Evolutionary conservation across 2,113 vertebrate genomes (phyloP), one percentile per base, ranked within the genome.

Genomic region (Microcebus murinus): DNA sequence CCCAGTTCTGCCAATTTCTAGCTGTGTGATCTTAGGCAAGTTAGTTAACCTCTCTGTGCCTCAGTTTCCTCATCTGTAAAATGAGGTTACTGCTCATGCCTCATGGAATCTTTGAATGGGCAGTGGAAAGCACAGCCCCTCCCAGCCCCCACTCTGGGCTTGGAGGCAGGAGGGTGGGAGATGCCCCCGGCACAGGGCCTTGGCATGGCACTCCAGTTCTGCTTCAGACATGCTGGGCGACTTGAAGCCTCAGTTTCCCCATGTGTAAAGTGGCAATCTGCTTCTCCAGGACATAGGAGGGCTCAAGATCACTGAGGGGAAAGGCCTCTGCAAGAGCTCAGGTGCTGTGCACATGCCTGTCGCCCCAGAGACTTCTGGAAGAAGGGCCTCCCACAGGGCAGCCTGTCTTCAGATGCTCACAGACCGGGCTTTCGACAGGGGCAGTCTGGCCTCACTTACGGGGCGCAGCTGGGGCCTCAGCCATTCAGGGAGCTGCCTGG

Each of bases 161-260:
- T 23, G 50, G 77, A 68, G 77, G 59, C 68, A 73, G 65, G 45
- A 50, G 68, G 68, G 34, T 11, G 6, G 39, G 77, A 52, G 77
- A 36, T 3, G 48, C 3, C 1, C 4, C 8, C 0, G 1, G 79
- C 12, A n/a, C 36, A 25, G 34, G 23, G 45, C 14, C 4, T 84
- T 36, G 50, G 36, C n/a, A 9, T 27, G 29, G 77, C 12, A 67
- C 25, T 68, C 84, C 48, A 27, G 13, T 11, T 77, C 59, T 7
- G 68, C 34, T 31, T 42, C 18, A 27, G 70, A 77, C n/a, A 52
- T 7, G 42, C 70, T 42, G n/a, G n/a, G 42, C 0, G 1, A 13
- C 27, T n/a, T 14, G 42, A 50, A 89, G 48, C 50, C 50, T 59
- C 57, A 1, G 25, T 57, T 76, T 87, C 4, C 59, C 27, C 59